These are phyloP conservation scores for Prorops nasuta DNA, from an alignment of 1,140 invertebrate genomes.

Conservation along the genomic window DNA sequence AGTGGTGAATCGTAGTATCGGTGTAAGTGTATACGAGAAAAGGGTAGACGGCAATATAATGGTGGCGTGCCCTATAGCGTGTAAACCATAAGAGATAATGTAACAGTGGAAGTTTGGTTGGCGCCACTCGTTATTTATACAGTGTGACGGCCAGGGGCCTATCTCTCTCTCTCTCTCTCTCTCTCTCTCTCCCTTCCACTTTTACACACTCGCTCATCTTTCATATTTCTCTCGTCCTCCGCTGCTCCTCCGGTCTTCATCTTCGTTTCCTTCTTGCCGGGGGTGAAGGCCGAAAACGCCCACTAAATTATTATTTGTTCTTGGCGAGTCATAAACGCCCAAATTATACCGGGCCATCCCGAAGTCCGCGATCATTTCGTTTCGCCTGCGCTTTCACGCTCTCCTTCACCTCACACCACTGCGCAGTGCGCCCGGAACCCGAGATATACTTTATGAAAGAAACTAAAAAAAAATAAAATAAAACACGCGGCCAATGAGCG, in stretches of 20 bases:
- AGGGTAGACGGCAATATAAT: too few relatives aligned
- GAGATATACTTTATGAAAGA: too few relatives aligned
- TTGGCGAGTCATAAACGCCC: constrained; percentile 46
- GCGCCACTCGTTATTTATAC: constrained; percentile 50
- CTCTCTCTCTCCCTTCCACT: constrained; percentile 14
- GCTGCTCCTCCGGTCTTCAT: constrained; percentile 20
- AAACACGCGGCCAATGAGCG: too few relatives aligned
- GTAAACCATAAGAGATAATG: constrained; percentile 36
- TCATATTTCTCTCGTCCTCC: too few relatives aligned
- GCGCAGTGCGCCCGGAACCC: too few relatives aligned
- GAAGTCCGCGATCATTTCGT: constrained; percentile 26
- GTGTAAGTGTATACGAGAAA: too few relatives aligned
- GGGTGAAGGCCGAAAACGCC: constrained; percentile 37
- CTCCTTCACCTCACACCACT: too few relatives aligned
- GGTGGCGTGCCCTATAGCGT: constrained; percentile 29
- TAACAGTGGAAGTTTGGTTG: constrained; percentile 42
- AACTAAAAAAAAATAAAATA: too few relatives aligned
- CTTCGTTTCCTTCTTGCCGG: constrained; percentile 19
- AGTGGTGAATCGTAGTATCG: too few relatives aligned
- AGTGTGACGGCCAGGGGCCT: constrained; percentile 15
- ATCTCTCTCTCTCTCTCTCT: constrained; percentile 9
- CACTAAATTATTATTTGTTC: constrained; percentile 53
- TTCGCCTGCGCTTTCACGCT: constrained; percentile 1
- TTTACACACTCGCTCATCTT: too few relatives aligned
- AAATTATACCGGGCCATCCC: constrained; percentile 45